A percentile compares a stretch with the other conserved stretches of the same genome.
These are phyloP conservation scores for Casuarius casuarius DNA, from an alignment of 2,113 vertebrate genomes.

Conservation along the genomic window DNA sequence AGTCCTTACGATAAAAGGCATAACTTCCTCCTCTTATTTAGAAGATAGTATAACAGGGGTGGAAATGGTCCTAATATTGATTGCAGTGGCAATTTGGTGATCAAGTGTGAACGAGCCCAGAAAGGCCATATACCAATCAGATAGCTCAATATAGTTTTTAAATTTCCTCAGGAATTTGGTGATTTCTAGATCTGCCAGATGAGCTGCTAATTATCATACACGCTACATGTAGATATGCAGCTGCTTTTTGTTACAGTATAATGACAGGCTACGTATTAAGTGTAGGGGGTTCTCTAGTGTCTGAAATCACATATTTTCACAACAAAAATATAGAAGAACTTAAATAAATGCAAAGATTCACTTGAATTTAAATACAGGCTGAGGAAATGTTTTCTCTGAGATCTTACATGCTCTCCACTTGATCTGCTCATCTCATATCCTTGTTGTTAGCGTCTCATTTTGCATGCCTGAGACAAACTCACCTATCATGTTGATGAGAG, in stretches of 20 bases:
- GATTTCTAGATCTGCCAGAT: conserved; percentile 15
- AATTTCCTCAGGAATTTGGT: conserved; percentile 8
- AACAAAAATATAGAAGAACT: conserved; percentile 20
- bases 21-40: background rate
- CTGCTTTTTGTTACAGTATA: conserved; percentile 21
- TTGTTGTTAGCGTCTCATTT: background rate
- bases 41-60: background rate
- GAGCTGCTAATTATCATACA: conserved; percentile 1
- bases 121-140: background rate
- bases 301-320: conserved; percentile 52
- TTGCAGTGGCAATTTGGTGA: background rate
- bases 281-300: background rate
- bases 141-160: background rate
- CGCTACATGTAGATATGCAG: background rate
- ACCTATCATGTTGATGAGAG: background rate
- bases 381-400: background rate
- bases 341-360: background rate
- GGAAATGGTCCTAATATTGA: background rate
- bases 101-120: background rate
- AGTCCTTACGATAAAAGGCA: background rate
- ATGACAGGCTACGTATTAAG: conserved; percentile 35
- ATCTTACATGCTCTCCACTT: background rate
- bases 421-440: background rate
- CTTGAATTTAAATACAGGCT: background rate
- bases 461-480: background rate